Evolutionary conservation across 2,888 invertebrate species (phyloP), one percentile per base, ranked within the genome.

Genomic region (Osedax fenrisi): DNA sequence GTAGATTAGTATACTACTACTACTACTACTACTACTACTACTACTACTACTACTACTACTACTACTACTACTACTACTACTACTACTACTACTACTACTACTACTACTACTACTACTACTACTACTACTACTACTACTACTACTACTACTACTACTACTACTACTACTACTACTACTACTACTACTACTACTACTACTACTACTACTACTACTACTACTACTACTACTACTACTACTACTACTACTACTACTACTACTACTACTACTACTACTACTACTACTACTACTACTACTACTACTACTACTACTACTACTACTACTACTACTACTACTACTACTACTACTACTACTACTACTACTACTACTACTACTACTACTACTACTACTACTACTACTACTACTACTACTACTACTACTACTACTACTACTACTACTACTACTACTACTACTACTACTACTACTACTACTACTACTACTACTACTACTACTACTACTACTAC

Each of bases 11-110:
- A n/a, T n/a, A n/a, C n/a, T n/a, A n/a, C n/a, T n/a, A n/a, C n/a
- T n/a, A n/a, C n/a, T 61, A 61, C 61, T 61, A 61, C 61, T 61
- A 61, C 61, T 61, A 61, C 61, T 61, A 61, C 61, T 61, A 61
- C 61, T 10, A 61, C 61, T 61, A 61, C 61, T 61, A 61, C 61
- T 61, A 61, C 61, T 61, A 61, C 61, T 61, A 61, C 61, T 61
- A 61, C 61, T 61, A 61, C 61, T 61, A 61, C 61, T 61, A 61
- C 61, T 61, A 61, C 61, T 10, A 61, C 61, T 61, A 61, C 61
- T 61, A 61, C 61, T 1, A 61, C 61, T 1, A 61, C 61, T 1
- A 61, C 61, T 1, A 61, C 61, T 1, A 61, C 61, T 1, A 61
- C 61, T 1, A 61, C 61, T 1, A 61, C 61, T 10, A 61, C 61